phyloP scores from a whole-genome alignment of 2,797 vertebrate species.

The Hemibagrus guttatus region DNA sequence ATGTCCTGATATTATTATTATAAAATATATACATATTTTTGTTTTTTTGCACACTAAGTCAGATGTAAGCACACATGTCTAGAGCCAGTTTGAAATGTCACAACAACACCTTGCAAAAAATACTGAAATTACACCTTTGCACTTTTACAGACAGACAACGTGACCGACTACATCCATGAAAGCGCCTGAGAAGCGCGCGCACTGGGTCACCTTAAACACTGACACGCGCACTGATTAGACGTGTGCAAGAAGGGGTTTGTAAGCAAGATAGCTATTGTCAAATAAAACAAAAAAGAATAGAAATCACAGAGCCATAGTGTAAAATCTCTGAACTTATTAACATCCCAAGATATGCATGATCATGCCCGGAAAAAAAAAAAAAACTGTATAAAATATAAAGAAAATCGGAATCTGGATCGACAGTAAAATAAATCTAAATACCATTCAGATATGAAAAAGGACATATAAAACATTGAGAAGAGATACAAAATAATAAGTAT shows the following conservation, averaged over 20 bases:
- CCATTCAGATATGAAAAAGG: slow-evolving; percentile 56
- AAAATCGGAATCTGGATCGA: slow-evolving; percentile 52
- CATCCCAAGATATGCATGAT: slow-evolving; percentile 67
- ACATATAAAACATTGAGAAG: slow-evolving; percentile 64
- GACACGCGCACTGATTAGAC: slow-evolving; percentile 10
- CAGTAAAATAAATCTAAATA: slow-evolving; percentile 67
- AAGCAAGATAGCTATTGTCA: slow-evolving; percentile 13
- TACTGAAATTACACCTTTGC: neutral
- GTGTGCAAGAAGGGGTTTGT: neutral
- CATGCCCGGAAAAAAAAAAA: slow-evolving; percentile 58
- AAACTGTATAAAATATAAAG: slow-evolving; percentile 66
- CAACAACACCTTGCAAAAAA: neutral
- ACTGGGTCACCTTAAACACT: slow-evolving; percentile 33
- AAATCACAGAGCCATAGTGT: slow-evolving; percentile 47
- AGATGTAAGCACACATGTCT: neutral
- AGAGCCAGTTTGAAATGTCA: neutral
- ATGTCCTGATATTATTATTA: neutral
- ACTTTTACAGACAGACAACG: neutral
- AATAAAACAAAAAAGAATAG: slow-evolving; percentile 2
- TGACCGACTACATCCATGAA: neutral
- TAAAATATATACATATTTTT: too few relatives aligned
- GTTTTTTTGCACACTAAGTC: neutral
- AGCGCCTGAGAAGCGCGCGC: slow-evolving; percentile 25
- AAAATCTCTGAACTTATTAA: slow-evolving; percentile 58
- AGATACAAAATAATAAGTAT: slow-evolving; percentile 68